Evolutionary conservation across 1,140 invertebrate species (phyloP).

Genomic region (Prorops nasuta): DNA sequence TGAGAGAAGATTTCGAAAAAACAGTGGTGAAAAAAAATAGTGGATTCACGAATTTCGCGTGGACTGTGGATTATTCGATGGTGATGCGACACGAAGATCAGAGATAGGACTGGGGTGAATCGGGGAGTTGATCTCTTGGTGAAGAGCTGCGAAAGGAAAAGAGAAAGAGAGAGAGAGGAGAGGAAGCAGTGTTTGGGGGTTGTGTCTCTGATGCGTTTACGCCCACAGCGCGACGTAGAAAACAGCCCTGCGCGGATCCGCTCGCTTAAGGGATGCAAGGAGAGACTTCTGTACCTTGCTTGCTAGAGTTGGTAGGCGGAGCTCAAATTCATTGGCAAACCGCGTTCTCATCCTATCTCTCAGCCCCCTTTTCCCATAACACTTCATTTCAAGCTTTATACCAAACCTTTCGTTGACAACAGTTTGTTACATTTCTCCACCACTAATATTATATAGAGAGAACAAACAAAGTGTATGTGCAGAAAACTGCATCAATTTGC

Average conservation of each 20-base stretch:
- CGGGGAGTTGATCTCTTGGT: conserved; percentile 39
- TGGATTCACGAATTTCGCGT: conserved; percentile 7
- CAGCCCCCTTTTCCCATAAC: no score
- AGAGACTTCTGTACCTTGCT: conserved; percentile 18
- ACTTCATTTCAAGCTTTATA: no score
- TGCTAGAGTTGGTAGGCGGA: conserved; percentile 39
- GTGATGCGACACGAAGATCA: conserved; percentile 22
- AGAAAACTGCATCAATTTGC: no score
- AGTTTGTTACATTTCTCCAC: no score
- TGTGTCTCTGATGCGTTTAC: conserved; percentile 35
- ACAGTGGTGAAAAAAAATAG: no score
- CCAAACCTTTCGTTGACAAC: no score
- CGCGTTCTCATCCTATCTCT: no score
- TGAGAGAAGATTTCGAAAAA: no score
- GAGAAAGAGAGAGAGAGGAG: no score
- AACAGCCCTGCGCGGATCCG: conserved; percentile 40
- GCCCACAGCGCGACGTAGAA: conserved; percentile 38
- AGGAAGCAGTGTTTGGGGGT: conserved; percentile 24
- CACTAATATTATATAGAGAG: no score
- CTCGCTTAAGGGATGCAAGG: conserved; percentile 25
- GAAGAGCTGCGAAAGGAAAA: no score
- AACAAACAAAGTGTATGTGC: no score
- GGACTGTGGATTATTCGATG: conserved; percentile 4
- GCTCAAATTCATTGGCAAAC: conserved; percentile 32
- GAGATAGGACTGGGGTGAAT: conserved; percentile 33